A percentile compares a stretch with the other conserved stretches of the same genome.
Conservation (phyloP, 2,888 invertebrate genomes). For the Steinernema hermaphroditum region DNA sequence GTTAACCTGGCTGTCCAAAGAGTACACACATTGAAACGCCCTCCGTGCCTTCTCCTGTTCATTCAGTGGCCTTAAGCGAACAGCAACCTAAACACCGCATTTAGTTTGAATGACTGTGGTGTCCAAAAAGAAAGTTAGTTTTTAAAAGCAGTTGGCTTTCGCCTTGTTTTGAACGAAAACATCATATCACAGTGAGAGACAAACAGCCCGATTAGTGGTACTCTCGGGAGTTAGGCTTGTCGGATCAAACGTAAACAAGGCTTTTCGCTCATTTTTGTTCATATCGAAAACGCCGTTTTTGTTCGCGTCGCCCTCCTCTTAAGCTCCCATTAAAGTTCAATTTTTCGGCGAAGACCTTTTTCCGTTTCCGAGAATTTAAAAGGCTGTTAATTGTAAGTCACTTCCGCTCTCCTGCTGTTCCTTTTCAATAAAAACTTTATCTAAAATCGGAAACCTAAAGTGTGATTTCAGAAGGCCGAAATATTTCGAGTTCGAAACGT, state of each 20-base stretch:
- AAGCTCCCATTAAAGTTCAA: not conserved
- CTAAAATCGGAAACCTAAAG: no score
- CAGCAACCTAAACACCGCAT: slow-evolving; percentile 76
- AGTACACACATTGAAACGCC: slow-evolving; percentile 77
- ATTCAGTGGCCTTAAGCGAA: slow-evolving; percentile 83
- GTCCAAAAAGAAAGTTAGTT: not conserved
- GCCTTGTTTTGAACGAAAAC: no score
- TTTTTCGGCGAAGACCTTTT: not conserved
- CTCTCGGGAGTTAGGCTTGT: slow-evolving; percentile 7
- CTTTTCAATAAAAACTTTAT: no score
- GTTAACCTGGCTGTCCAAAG: slow-evolving; percentile 78
- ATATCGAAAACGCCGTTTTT: not conserved
- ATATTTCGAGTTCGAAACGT: no score
- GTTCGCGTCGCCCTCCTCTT: not conserved
- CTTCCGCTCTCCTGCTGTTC: no score
- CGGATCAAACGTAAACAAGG: slow-evolving; percentile 12
- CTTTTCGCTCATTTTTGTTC: not conserved
- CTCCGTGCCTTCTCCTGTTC: slow-evolving; percentile 73
- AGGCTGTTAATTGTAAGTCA: no score
- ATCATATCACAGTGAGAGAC: not conserved
- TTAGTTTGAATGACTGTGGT: not conserved
- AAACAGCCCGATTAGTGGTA: slow-evolving; percentile 18
- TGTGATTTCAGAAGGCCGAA: no score
- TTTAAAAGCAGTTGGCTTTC: no score
- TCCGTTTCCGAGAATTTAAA: no score